Base-by-base conservation (phyloP, 53 echinoderm and acorn worm species). In the Echinarachnius parma region DNA sequence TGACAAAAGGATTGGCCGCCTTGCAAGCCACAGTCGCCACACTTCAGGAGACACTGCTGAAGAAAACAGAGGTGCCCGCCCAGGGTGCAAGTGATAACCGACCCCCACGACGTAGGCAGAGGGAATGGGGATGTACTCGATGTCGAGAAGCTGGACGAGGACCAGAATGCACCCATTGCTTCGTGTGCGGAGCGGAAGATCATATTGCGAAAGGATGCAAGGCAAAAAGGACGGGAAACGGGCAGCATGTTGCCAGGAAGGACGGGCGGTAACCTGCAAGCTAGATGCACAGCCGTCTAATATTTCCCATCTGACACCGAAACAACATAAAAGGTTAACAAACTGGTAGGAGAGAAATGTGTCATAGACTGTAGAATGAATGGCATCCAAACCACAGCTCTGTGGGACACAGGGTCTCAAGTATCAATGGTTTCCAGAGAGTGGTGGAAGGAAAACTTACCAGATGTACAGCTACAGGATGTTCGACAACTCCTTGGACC, bases 401-500 rank as follows among this genome's bases (percentile, higher is more conserved):
- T 81, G 10, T 81, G 81, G 81, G 81, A 81, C 53, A 81, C 81
- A 46, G 74, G 81, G 46, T 72, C 81, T 34, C 81, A 81, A 61
- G 60, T 81, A 0, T 81, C 71, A 29, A 46, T 83, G 31, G 35
- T 83, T 14, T 59, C 83, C 19, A 66, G 61, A 20, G 28, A 63
- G 44, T 82, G 83, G 78, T 7, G 46, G 31, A n/a, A 58, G 18
- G 18, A 60, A 22, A 36, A 81, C 48, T 50, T 72, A 16, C 60
- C 60, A 0, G 15, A 78, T 1, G 28, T 26, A 21, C 68, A 77
- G 32, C 28, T 61, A 5, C 64, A 29, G n/a, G 28, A 34, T 31
- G 16, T 83, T 29, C 34, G 48, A 21, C 59, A 76, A 8, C 64
- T 83, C 5, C 35, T 57, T 8, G 54, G 39, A 21, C 25, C 35